A percentile compares a stretch with the other conserved stretches of the same genome.
These are phyloP conservation scores for Caenorhabditis imperialis DNA, from an alignment of 2,888 invertebrate genomes.

Conservation along the genomic window DNA sequence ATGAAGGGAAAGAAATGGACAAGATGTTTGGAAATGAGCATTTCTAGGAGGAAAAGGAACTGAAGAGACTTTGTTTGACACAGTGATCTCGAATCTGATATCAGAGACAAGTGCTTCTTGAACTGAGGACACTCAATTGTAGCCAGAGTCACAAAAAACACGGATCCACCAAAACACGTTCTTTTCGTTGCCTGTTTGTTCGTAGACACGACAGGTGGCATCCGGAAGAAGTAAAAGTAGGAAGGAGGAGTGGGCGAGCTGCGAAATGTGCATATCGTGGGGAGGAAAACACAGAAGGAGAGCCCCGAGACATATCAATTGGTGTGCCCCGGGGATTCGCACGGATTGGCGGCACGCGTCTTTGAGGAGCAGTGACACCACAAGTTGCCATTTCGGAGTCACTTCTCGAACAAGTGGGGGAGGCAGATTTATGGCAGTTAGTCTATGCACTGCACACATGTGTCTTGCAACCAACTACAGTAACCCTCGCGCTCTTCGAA, in stretches of 20 bases:
- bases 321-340: conserved; percentile 38
- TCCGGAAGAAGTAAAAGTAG: neutral
- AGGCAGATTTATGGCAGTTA: conserved; percentile 26
- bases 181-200: conserved; percentile 3
- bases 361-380: conserved; percentile 42
- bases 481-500: conserved; percentile 22
- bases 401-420: conserved; percentile 11
- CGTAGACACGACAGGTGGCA: conserved; percentile 5
- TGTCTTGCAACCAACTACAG: no score
- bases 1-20: no score
- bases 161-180: no score
- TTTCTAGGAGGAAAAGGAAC: no score
- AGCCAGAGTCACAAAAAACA: no score
- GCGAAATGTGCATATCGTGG: no score
- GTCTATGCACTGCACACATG: conserved; percentile 9
- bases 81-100: no score
- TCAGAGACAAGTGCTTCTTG: no score
- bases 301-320: conserved; percentile 49
- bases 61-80: no score
- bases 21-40: no score
- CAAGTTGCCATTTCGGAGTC: conserved; percentile 28
- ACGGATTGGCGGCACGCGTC: conserved; percentile 34
- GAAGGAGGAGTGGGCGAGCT: neutral
- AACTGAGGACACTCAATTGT: no score
- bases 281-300: conserved; percentile 23